Percentiles rank a stretch among this genome's conserved stretches.
phyloP scores from a whole-genome alignment of 2,797 vertebrate genomes.

The Petrocephalus schoutedeni region DNA sequence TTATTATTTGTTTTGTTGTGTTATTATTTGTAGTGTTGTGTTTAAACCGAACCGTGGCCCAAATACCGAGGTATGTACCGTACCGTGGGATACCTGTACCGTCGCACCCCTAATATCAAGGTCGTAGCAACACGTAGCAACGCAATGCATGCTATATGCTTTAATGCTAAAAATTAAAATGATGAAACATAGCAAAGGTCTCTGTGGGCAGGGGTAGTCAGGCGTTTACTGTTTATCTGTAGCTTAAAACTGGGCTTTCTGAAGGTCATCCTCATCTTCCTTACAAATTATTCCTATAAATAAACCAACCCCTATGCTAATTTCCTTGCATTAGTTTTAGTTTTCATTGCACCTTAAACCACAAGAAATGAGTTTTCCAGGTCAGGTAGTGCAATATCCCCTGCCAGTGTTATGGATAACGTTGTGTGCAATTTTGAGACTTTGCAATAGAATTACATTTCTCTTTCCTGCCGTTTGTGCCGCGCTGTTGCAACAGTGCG shows the following conservation, averaged over 20 bases:
- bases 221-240: neutral
- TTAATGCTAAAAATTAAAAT: neutral
- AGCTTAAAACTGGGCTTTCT: neutral
- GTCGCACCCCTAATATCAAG: neutral
- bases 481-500: conserved; percentile 39
- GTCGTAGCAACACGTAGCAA: neutral
- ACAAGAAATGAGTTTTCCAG: neutral
- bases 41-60: no score
- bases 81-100: no score
- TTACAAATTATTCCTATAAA: neutral
- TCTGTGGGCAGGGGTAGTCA: neutral
- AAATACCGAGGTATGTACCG: no score
- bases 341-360: no score
- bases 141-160: neutral
- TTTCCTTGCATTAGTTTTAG: neutral
- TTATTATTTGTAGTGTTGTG: no score
- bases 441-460: neutral
- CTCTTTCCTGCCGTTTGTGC: neutral
- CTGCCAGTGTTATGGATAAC: neutral
- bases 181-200: neutral
- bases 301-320: neutral
- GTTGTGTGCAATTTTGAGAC: neutral
- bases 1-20: no score
- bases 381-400: neutral
- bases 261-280: neutral